Base-by-base conservation (phyloP, 2,888 invertebrate genomes). In the Harpagoxenus sublaevis region DNA sequence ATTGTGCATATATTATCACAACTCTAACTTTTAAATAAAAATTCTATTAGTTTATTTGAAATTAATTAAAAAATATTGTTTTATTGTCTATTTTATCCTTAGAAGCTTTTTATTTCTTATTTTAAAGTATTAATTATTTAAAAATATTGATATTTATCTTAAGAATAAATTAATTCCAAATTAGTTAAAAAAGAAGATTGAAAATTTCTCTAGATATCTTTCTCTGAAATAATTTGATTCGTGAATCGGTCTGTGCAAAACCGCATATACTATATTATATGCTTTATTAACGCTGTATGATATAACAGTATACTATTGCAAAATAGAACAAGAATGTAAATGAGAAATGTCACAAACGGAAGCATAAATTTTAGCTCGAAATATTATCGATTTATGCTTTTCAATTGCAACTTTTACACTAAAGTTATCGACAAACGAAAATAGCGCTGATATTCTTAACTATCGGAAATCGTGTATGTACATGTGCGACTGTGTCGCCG, bases 401-500 rank as follows among this genome's bases (percentile, higher is more conserved):
- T 60, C n/a, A 12, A 70, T 12, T 70, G 45, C 12, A 48, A 35
- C 23, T 70, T 84, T 84, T 55, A 55, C 51, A 62, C 12, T 63
- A 70, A 84, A 62, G 53, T 84, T 78, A 78, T 83, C 62, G 62
- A 78, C 28, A n/a, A 57, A 53, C 53, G 42, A 35, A 79, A 84
- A 84, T 62, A 62, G 55, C 53, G 51, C 12, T 23, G 83, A 84
- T 79, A 70, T 84, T 79, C 63, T 70, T 84, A 70, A 79, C 45
- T 70, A 79, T 31, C 18, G 35, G 42, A 63, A 53, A 51, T 48
- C 12, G 62, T 15, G 31, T 62, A 45, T 15, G 31, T 62, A 45
- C 10, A 23, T 48, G 12, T 23, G 42, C 28, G 75, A 28, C n/a
- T 53, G 28, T 57, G 74, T 57, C 75, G 48, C 35, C 23, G 23